Evolutionary conservation across 1,140 invertebrate genomes (phyloP).

Genomic region (Drosophila ambigua): DNA sequence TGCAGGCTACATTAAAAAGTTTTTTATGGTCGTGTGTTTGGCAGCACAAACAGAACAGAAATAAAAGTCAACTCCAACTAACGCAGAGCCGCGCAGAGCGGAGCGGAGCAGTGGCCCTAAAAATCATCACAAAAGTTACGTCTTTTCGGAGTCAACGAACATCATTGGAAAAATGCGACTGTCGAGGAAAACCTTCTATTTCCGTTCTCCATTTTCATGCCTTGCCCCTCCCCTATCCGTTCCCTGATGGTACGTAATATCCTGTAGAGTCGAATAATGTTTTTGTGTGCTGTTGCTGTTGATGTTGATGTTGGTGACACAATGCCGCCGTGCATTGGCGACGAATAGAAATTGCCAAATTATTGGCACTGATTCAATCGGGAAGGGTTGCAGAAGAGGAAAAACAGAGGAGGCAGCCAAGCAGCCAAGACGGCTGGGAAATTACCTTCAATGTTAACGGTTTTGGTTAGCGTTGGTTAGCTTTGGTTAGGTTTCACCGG

Average conservation of each 20-base stretch:
- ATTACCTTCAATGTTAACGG: conserved; percentile 43
- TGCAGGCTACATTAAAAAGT: conserved; percentile 65
- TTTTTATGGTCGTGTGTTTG: conserved; percentile 71
- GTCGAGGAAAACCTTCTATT: conserved; percentile 53
- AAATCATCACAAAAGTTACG: conserved; percentile 70
- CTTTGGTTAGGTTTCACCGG: neutral
- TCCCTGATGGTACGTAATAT: conserved; percentile 46
- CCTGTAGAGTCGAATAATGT: conserved; percentile 65
- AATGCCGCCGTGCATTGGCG: conserved; percentile 58
- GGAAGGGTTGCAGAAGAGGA: conserved; percentile 44
- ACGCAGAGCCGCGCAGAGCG: conserved; percentile 37
- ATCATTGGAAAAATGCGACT: conserved; percentile 29
- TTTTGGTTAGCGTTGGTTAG: conserved; percentile 26
- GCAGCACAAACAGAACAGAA: conserved; percentile 51
- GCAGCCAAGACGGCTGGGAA: conserved; percentile 2
- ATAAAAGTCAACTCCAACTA: conserved; percentile 53
- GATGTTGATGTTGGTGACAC: conserved; percentile 48
- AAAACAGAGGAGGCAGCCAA: conserved; percentile 7
- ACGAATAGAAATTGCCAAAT: conserved; percentile 78
- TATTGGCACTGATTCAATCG: conserved; percentile 78
- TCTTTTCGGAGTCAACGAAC: conserved; percentile 46
- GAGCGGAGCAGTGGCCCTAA: conserved; percentile 49
- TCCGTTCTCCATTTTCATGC: conserved; percentile 16
- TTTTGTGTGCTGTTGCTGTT: conserved; percentile 37
- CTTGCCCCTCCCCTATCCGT: conserved; percentile 1